Base-by-base conservation (phyloP, 2,888 invertebrate species). In the Dynastes tityus region DNA sequence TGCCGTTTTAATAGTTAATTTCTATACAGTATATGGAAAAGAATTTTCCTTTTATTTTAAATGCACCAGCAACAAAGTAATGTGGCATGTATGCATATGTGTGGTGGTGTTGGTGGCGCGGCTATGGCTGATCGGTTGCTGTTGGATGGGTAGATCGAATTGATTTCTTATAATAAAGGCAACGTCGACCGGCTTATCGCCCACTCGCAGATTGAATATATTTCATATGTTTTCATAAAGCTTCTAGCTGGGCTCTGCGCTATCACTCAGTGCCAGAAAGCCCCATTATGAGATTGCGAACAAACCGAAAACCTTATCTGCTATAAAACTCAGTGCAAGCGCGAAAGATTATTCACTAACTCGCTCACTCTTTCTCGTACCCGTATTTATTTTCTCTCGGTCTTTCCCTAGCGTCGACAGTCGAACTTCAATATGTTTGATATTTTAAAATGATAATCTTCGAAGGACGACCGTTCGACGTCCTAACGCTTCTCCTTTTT, bases 171-270 rank as follows among this genome's bases (percentile, higher is more conserved):
- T 86, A 86, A 84, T 85, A 84, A 83, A 84, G 84, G 83, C 81
- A 81, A 83, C 83, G 83, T 80, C 81, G 82, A 81, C 80, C 84
- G 85, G 86, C 91, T 92, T 93, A 93, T 93, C 93, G 89, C 88
- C 83, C 85, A 89, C 89, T 89, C 90, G 90, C 92, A 92, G 92
- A 92, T 92, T 92, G 92, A 92, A 92, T 92, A 92, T 92, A 92
- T 92, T 92, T 92, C 92, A 92, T 91, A 91, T 91, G 89, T 89
- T 89, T 89, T 88, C 89, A 89, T 88, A 89, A 86, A 87, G 87
- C 85, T 79, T 82, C 83, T 82, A 82, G 83, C 82, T 83, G 84
- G 84, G 84, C 83, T 83, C 83, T 82, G 84, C 85, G 87, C 87
- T 87, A 88, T 88, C 87, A 87, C 85, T 86, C 85, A 87, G 86